Evolutionary conservation across 2,797 vertebrate species (phyloP).

Genomic region (Halcyon leucocephala): DNA sequence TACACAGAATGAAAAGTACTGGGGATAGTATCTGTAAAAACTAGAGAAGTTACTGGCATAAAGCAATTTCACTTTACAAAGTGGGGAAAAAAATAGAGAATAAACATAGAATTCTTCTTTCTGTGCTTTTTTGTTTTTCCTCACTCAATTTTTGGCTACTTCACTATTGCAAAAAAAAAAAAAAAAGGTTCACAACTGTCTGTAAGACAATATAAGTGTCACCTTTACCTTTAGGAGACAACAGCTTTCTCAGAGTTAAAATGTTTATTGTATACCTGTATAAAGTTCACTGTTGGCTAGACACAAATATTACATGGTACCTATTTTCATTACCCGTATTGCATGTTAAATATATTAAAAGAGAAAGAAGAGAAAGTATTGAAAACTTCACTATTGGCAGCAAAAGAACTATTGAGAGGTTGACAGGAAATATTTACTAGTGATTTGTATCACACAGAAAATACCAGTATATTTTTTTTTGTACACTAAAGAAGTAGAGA

Average conservation of each 20-base stretch:
- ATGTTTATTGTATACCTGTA: not conserved
- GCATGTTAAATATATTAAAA: not conserved
- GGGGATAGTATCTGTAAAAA: not conserved
- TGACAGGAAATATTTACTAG: not conserved
- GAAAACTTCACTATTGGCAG: not conserved
- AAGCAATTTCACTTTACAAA: not conserved
- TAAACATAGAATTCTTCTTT: not conserved
- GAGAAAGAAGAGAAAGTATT: not conserved
- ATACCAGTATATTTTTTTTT: not conserved
- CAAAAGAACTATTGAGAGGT: not conserved
- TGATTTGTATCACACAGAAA: not conserved
- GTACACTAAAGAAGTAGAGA: not conserved
- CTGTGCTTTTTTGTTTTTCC: accelerated
- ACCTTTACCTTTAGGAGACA: not conserved
- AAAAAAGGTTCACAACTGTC: not conserved
- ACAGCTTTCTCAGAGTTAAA: not conserved
- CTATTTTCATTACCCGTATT: not conserved
- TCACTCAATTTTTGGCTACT: not conserved
- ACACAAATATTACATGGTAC: not conserved
- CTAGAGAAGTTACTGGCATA: not conserved
- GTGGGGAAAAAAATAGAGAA: not conserved
- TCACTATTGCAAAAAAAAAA: not conserved
- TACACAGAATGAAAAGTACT: not conserved
- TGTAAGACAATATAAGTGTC: not conserved
- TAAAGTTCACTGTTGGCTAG: not conserved